Evolutionary conservation across 1,140 invertebrate species (phyloP).

Genomic region (Vanessa atalanta): DNA sequence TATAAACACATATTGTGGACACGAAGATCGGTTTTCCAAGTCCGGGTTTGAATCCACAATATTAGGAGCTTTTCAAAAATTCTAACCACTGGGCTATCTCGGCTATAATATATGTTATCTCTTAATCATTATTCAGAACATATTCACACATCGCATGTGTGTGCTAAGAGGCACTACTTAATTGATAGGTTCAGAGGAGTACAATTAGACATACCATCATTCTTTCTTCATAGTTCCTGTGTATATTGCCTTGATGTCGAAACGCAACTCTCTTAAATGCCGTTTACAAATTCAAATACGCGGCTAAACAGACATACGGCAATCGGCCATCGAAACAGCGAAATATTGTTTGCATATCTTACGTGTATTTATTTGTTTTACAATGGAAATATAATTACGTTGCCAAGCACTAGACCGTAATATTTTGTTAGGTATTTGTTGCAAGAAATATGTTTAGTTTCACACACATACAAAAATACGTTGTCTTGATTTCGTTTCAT

Average conservation of each 20-base stretch:
- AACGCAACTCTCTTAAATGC: constrained; percentile 33
- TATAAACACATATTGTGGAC: too few species aligned
- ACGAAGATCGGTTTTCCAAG: too few species aligned
- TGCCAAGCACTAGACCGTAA: neutral
- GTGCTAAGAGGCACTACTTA: neutral
- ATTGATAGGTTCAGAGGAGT: neutral
- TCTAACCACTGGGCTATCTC: neutral
- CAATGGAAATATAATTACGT: constrained; percentile 9
- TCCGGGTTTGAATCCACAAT: too few species aligned
- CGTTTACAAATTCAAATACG: neutral
- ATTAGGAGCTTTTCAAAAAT: too few species aligned
- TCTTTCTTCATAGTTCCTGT: constrained; percentile 5
- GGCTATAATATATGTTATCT: neutral
- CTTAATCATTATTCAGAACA: neutral
- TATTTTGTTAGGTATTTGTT: neutral
- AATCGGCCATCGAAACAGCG: constrained; percentile 23
- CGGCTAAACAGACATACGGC: constrained; percentile 5
- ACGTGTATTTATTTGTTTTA: constrained; percentile 10
- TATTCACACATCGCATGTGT: neutral
- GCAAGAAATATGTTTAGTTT: constrained; percentile 2
- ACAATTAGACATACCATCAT: neutral
- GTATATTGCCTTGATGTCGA: constrained; percentile 15
- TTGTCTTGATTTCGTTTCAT: too few species aligned
- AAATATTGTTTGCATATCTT: constrained; percentile 11
- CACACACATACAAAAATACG: neutral